These are phyloP conservation scores for Pelosia muscerda DNA, from an alignment of 2,888 invertebrate species.

Conservation along the genomic window DNA sequence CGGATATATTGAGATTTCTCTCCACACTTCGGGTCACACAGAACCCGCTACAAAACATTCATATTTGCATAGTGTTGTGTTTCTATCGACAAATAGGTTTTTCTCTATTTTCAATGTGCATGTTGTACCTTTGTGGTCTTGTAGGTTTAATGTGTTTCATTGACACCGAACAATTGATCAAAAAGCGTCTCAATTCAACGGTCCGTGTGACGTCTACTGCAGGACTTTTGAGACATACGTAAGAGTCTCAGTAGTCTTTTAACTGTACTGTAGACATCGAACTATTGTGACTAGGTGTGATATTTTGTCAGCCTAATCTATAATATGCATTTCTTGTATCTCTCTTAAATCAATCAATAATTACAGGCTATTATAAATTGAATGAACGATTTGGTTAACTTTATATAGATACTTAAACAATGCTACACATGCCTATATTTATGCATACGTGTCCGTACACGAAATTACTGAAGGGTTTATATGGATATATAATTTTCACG, in stretches of 20 bases:
- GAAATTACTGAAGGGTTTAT: conserved; percentile 20
- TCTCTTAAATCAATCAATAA: background rate
- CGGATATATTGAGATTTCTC: background rate
- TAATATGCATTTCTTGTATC: background rate
- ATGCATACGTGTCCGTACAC: conserved; percentile 2
- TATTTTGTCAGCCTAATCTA: too few species aligned
- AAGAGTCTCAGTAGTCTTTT: too few species aligned
- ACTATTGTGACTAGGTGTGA: too few species aligned
- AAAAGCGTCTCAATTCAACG: too few species aligned
- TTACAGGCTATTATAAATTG: background rate
- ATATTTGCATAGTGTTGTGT: background rate
- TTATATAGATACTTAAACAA: conserved; percentile 4
- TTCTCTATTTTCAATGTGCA: background rate
- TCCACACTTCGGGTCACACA: background rate
- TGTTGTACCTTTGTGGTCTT: too few species aligned
- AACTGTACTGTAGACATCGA: too few species aligned
- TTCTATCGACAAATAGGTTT: background rate
- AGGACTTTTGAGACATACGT: too few species aligned
- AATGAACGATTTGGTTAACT: conserved; percentile 7
- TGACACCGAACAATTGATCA: too few species aligned
- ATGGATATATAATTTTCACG: conserved; percentile 11
- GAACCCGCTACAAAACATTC: background rate
- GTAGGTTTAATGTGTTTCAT: too few species aligned
- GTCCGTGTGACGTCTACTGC: too few species aligned
- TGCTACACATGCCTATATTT: conserved; percentile 9